A percentile compares a stretch with the other conserved stretches of the same genome.
These are phyloP conservation scores for Todiramphus chloris DNA, from an alignment of 2,113 vertebrate species.

Conservation along the genomic window DNA sequence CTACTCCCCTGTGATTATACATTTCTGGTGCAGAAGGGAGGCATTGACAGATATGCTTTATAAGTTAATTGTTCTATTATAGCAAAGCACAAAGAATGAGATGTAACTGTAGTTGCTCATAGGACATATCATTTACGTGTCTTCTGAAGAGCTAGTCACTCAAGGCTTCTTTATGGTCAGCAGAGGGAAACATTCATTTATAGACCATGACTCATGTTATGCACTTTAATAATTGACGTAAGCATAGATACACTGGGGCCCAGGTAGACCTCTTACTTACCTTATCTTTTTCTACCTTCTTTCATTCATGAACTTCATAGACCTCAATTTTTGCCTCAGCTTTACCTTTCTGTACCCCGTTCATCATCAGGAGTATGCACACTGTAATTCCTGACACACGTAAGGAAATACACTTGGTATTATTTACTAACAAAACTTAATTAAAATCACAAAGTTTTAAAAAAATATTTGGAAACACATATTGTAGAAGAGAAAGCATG, in stretches of 20 bases:
- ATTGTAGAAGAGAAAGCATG: background rate
- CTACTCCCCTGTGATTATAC: background rate
- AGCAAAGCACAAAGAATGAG: background rate
- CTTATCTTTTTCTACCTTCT: background rate
- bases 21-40: background rate
- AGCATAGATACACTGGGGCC: fast-evolving
- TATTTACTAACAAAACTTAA: background rate
- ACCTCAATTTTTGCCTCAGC: background rate
- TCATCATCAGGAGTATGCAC: background rate
- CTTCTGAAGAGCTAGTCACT: background rate
- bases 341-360: background rate
- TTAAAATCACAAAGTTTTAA: background rate
- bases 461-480: background rate
- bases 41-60: background rate
- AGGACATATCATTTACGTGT: background rate
- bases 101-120: background rate
- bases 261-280: background rate
- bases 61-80: background rate
- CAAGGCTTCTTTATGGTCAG: background rate
- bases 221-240: background rate
- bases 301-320: background rate
- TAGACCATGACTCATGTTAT: background rate
- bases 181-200: background rate
- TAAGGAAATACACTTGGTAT: background rate
- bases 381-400: background rate